Conservation (phyloP, 2,888 invertebrate genomes). For the Temnothorax unifasciatus region DNA sequence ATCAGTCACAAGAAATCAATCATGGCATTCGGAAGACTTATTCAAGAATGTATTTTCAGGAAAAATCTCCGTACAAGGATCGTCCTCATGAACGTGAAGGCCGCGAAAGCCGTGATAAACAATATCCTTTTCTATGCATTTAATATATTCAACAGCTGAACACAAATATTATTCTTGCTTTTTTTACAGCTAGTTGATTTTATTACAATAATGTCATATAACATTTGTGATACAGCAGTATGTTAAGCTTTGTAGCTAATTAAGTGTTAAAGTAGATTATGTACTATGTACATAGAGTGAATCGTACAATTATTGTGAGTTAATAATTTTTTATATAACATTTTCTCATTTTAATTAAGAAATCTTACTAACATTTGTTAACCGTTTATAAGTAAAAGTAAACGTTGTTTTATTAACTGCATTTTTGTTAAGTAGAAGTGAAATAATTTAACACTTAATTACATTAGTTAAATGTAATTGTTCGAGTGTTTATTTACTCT, state of each 20-base stretch:
- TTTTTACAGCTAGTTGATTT: neutral
- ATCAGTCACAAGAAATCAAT: conserved; percentile 62
- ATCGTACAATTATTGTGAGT: conserved; percentile 43
- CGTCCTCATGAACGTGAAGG: conserved; percentile 93
- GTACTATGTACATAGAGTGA: neutral
- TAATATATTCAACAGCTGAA: neutral
- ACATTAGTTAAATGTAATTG: neutral
- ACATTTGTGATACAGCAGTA: neutral
- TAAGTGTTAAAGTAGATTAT: conserved; percentile 29
- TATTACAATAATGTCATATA: neutral
- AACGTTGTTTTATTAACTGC: neutral
- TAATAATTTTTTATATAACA: neutral
- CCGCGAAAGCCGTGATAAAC: conserved; percentile 92
- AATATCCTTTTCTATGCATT: conserved; percentile 91
- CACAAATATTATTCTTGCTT: neutral
- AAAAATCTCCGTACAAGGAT: conserved; percentile 92
- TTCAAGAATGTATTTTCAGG: conserved; percentile 87
- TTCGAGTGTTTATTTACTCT: neutral
- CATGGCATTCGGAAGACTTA: conserved; percentile 67
- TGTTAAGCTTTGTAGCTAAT: conserved; percentile 16
- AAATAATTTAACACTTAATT: conserved; percentile 41
- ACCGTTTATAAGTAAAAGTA: neutral
- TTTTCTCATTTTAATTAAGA: conserved; percentile 3
- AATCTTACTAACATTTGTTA: neutral
- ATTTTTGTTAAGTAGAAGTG: neutral